Base-by-base conservation (phyloP, 2,113 vertebrate genomes). In the Meriones unguiculatus region DNA sequence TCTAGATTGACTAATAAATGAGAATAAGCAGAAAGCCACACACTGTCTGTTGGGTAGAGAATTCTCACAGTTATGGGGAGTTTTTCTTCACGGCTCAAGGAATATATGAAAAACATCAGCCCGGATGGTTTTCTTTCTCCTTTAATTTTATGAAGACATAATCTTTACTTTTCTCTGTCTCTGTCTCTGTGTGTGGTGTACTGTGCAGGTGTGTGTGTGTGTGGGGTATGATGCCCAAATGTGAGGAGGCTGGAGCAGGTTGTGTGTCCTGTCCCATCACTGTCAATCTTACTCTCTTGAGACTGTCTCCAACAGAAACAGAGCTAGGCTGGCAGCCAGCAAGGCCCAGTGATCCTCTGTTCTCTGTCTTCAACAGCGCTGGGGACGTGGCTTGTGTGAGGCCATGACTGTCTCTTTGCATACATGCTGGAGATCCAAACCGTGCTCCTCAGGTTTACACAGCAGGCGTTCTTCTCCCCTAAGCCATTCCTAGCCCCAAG, bases 111-210 rank as follows among this genome's bases (percentile, higher is more conserved):
- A 95, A 85, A 92, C 78, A 89, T 65, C 28, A 80, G 10, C 38
- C 24, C 32, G 35, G 73, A 82, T 24, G 57, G 28, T 25, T 25
- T 52, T 64, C 57, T 77, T 92, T 32, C 54, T 91, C 84, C 76
- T 96, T 89, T 91, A 73, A 82, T 85, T 94, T 96, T 93, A 91
- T 94, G 9, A 91, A 87, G 17, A 87, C 86, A 90, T 25, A 91
- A 32, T 50, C 28, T 46, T 67, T 13, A 22, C 84, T 22, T 67
- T 32, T 85, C 20, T 86, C 57, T 50, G 64, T 57, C 41, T 41
- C 41, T 41, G 2, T 41, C 41, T 41, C 41, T 10, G 46, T 65
- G 62, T 50, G 64, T 35, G 84, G 17, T 32, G 30, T 35, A 12
- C 9, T 50, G 28, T 12, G 24, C 28, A 67, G 28, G 30, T 52